Percentiles rank a stretch among this genome's conserved stretches.
phyloP scores from a whole-genome alignment of 2,113 vertebrate genomes.

The Neofelis nebulosa region DNA sequence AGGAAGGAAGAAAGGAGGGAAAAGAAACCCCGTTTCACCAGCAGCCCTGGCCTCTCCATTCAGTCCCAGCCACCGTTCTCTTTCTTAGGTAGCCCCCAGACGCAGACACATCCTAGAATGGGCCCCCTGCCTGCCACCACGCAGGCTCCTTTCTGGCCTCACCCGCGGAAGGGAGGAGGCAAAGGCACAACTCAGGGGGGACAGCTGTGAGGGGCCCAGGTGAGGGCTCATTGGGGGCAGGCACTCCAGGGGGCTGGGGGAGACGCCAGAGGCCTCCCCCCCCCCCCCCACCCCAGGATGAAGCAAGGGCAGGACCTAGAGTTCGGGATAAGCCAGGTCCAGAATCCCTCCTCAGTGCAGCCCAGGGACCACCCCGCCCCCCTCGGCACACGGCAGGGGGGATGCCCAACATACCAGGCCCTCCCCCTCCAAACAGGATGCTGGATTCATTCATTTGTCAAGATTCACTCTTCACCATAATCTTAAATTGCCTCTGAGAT shows the following conservation, averaged over 20 bases:
- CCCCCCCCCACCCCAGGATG: background rate
- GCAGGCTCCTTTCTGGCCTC: background rate
- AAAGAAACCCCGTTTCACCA: constrained; percentile 34
- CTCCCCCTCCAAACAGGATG: background rate
- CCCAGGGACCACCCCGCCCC: background rate
- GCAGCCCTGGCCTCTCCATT: background rate
- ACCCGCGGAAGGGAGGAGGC: background rate
- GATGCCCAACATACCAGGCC: background rate
- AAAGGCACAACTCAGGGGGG: background rate
- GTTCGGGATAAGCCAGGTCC: background rate
- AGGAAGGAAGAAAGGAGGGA: constrained; percentile 11
- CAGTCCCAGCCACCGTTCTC: background rate
- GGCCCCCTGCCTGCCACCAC: background rate
- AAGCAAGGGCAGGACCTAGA: background rate
- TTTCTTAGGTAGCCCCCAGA: background rate
- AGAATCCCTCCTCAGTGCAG: background rate
- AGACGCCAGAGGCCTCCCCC: background rate
- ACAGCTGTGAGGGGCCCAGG: background rate
- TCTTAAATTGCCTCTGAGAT: background rate
- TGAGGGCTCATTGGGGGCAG: background rate
- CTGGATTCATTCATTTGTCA: background rate
- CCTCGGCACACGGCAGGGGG: accelerated
- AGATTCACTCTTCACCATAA: background rate
- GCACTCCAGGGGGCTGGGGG: background rate
- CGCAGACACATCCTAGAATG: background rate